Evolutionary conservation across 2,113 vertebrate genomes (phyloP).

Genomic region (Catagonus wagneri): DNA sequence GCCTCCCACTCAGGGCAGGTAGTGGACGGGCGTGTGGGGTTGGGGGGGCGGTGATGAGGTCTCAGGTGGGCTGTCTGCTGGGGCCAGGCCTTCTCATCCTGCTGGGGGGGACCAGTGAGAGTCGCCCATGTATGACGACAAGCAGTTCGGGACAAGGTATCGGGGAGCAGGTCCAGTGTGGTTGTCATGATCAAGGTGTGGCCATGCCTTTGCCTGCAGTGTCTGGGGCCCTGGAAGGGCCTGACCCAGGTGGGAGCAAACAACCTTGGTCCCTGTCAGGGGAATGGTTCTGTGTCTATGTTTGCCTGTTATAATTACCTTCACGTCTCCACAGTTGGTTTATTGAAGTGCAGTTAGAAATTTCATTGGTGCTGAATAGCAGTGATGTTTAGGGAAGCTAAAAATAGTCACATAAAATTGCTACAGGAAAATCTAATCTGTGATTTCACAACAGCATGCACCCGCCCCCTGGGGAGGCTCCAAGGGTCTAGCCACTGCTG

Average conservation of each 20-base stretch:
- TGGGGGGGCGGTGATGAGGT: neutral
- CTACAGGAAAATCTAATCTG: neutral
- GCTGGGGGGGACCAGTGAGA: neutral
- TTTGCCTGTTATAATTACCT: slow-evolving; percentile 62
- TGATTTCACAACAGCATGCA: accelerated
- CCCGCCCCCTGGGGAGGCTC: neutral
- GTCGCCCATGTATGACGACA: neutral
- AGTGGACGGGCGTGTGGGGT: neutral
- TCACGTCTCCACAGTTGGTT: slow-evolving; percentile 45
- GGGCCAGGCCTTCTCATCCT: neutral
- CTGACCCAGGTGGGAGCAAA: neutral
- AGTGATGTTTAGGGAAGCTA: neutral
- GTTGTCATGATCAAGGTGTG: too few species aligned
- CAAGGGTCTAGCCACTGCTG: neutral
- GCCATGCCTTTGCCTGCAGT: neutral
- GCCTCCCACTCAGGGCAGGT: neutral
- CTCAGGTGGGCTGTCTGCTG: neutral
- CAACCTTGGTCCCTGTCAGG: neutral
- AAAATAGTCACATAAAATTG: neutral
- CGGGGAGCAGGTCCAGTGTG: neutral
- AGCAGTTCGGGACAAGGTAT: neutral
- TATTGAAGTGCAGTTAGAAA: slow-evolving; percentile 31
- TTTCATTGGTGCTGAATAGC: slow-evolving; percentile 64
- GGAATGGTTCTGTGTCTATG: neutral
- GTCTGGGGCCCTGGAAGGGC: neutral